These are phyloP conservation scores for Poecilia picta DNA, from an alignment of 2,797 vertebrate species.

Conservation along the genomic window DNA sequence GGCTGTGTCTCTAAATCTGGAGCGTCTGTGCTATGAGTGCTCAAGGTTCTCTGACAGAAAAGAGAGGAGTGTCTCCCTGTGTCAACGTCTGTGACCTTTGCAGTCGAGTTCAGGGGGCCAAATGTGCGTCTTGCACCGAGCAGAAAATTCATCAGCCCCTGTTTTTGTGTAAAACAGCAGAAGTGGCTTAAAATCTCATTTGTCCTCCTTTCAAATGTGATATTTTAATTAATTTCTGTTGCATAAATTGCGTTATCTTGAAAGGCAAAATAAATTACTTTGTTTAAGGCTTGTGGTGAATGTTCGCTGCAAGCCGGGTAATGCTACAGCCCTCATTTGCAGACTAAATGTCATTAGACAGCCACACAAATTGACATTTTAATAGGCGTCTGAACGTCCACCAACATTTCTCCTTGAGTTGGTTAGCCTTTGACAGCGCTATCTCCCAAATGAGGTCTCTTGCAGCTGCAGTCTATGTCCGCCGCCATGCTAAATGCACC, in stretches of 20 bases:
- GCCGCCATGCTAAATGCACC: slow-evolving; percentile 45
- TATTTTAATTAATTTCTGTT: slow-evolving; percentile 3
- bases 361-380: slow-evolving; percentile 27
- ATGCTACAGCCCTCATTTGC: slow-evolving; percentile 22
- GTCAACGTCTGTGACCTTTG: slow-evolving; percentile 58
- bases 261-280: background rate
- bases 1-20: slow-evolving; percentile 64
- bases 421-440: slow-evolving; percentile 59
- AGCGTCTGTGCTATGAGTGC: slow-evolving; percentile 53
- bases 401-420: slow-evolving; percentile 22
- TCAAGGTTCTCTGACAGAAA: slow-evolving; percentile 39
- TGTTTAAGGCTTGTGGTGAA: background rate
- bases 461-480: slow-evolving; percentile 36
- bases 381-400: slow-evolving; percentile 22
- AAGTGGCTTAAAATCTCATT: background rate
- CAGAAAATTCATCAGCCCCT: background rate
- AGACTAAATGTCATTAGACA: slow-evolving; percentile 33
- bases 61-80: slow-evolving; percentile 48
- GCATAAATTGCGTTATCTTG: background rate
- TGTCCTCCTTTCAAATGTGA: background rate
- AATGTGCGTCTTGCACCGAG: background rate
- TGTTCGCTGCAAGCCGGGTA: background rate
- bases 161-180: background rate
- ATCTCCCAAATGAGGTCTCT: slow-evolving; percentile 57
- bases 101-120: slow-evolving; percentile 46